A percentile compares a stretch with the other conserved stretches of the same genome.
Conservation (phyloP, 1,140 invertebrate species). For the Eciton burchellii region DNA sequence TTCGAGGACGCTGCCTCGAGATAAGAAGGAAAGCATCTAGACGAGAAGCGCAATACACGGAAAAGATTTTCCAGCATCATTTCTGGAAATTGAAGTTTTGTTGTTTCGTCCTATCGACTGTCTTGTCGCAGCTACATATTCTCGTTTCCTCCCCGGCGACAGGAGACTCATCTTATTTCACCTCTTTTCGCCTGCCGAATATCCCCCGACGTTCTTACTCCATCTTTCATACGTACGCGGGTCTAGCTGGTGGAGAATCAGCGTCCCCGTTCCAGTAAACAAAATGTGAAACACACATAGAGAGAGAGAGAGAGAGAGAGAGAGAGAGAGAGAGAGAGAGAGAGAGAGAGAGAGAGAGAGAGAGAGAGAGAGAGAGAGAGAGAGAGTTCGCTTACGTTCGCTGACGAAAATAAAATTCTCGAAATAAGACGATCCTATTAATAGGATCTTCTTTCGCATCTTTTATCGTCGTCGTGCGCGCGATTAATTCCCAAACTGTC, state of each 20-base stretch:
- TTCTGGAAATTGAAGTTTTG: conserved; percentile 82
- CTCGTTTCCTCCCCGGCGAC: conserved; percentile 33
- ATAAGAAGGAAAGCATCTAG: conserved; percentile 27
- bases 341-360: background rate
- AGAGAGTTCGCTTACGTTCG: conserved; percentile 2
- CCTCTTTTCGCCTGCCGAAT: conserved; percentile 55
- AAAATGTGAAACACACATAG: conserved; percentile 34
- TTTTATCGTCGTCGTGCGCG: background rate
- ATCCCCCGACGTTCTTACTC: conserved; percentile 48
- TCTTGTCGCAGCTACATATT: conserved; percentile 26
- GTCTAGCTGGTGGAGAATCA: conserved; percentile 12
- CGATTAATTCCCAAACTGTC: background rate
- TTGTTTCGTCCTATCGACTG: conserved; percentile 74
- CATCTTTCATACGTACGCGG: conserved; percentile 3
- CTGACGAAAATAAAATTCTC: background rate
- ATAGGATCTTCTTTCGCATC: too few relatives aligned
- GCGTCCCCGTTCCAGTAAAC: conserved; percentile 28
- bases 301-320: background rate
- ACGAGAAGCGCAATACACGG: conserved; percentile 73
- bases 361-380: background rate
- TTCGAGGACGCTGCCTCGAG: conserved; percentile 15
- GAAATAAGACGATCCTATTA: too few relatives aligned
- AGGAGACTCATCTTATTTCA: conserved; percentile 50
- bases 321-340: background rate
- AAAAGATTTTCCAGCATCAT: conserved; percentile 80